Base-by-base conservation (phyloP, 1,140 invertebrate species). In the Episyrphus balteatus region DNA sequence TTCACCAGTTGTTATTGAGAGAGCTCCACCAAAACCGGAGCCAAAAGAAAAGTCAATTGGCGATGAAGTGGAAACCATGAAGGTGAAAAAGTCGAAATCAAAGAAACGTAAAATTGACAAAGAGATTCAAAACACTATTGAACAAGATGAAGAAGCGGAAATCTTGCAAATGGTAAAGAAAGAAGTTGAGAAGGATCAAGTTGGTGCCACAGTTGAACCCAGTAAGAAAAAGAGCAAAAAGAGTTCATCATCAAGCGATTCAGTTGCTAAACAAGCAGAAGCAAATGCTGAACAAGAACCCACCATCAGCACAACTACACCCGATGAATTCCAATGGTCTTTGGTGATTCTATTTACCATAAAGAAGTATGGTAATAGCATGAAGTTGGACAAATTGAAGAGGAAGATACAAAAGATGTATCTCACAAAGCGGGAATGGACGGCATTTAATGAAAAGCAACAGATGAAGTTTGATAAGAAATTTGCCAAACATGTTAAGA, bases 391-490 rank as follows among this genome's bases (percentile, higher is more conserved):
- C 42, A 75, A 74, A 48, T 61, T 75, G 0, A 66, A 55, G 19
- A 76, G 75, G 50, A 76, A 76, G 55, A 62, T 76, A 46, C 57
- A 62, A 3, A 77, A 77, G 53, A 73, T 76, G 56, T 74, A 75
- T 55, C 70, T 69, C 49, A 75, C 73, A 30, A 55, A 62, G 33
- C 12, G 62, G 13, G 45, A 51, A 3, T 21, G 51, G 2, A 50
- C 51, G 7, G 55, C 59, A 10, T 44, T 65, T 0, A 61, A 14
- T 17, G 61, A 61, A n/a, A 64, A 66, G 43, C 54, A 64, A 39
- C 30, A 50, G 3, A 66, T 56, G 39, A 66, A 64, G 26, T 66
- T 66, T 33, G 49, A 61, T 8, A 66, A 64, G 21, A 59, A 59
- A 17, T 64, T 66, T 17, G 49, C 48, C 8, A 66, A 66, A 46